A percentile compares a stretch with the other conserved stretches of the same genome.
Evolutionary conservation across 2,888 invertebrate species (phyloP).

Genomic region (Clanis bilineata): DNA sequence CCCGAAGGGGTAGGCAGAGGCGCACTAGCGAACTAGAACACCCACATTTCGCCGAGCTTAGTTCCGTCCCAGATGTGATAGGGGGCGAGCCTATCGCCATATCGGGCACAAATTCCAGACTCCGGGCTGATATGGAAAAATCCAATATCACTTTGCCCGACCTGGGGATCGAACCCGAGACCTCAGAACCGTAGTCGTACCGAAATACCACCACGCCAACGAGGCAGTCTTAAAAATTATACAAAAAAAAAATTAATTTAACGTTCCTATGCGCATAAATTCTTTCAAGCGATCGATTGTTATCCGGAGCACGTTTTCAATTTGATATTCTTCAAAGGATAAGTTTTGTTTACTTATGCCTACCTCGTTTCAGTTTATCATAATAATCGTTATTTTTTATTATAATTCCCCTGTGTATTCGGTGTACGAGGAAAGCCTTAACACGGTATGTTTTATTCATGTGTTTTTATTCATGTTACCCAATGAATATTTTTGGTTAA

Average conservation of each 20-base stretch:
- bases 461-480: background rate
- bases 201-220: too few relatives aligned
- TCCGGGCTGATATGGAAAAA: too few relatives aligned
- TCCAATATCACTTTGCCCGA: too few relatives aligned
- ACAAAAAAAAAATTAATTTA: background rate
- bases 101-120: too few relatives aligned
- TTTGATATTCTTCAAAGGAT: constrained; percentile 38
- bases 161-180: too few relatives aligned
- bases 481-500: constrained; percentile 6
- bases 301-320: constrained; percentile 35
- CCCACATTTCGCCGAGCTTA: too few relatives aligned
- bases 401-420: background rate
- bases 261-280: constrained; percentile 14
- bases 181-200: too few relatives aligned
- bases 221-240: background rate
- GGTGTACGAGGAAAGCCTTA: background rate
- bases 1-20: too few relatives aligned
- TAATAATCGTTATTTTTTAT: constrained; percentile 16
- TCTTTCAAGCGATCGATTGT: constrained; percentile 4
- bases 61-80: too few relatives aligned
- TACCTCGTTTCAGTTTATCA: constrained; percentile 26
- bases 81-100: too few relatives aligned
- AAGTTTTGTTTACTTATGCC: constrained; percentile 34
- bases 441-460: constrained; percentile 3
- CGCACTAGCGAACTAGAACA: too few relatives aligned